Conservation (phyloP, 2,888 invertebrate species). For the Clusia tigrina region DNA sequence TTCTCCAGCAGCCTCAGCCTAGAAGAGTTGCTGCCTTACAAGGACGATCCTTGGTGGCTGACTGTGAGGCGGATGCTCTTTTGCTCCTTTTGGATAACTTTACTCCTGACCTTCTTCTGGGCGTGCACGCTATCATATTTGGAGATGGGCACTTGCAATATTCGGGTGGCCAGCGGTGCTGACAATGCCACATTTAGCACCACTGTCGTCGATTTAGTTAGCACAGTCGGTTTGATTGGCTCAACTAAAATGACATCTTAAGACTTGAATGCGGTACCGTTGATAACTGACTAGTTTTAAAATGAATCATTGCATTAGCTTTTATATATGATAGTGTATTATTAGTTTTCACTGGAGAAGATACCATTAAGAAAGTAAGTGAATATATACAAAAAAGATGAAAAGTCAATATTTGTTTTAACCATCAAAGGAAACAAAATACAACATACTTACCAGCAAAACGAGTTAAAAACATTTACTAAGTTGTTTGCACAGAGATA, state of each 20-base stretch:
- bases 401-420: too few relatives aligned
- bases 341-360: too few relatives aligned
- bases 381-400: too few relatives aligned
- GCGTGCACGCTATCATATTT: constrained; percentile 62
- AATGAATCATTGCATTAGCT: neutral
- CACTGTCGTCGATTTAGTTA: neutral
- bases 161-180: constrained; percentile 30
- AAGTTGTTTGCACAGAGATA: too few relatives aligned
- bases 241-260: neutral
- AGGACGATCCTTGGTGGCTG: constrained; percentile 67
- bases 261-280: neutral
- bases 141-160: constrained; percentile 25
- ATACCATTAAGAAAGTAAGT: too few relatives aligned
- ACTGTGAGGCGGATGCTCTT: constrained; percentile 64
- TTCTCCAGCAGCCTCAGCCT: constrained; percentile 61
- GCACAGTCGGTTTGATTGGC: neutral
- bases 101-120: constrained; percentile 65
- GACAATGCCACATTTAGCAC: constrained; percentile 27
- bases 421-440: too few relatives aligned
- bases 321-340: neutral
- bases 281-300: too few relatives aligned
- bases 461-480: too few relatives aligned
- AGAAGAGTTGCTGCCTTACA: constrained; percentile 66
- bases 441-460: too few relatives aligned
- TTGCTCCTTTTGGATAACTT: constrained; percentile 66